These are phyloP conservation scores for Argyra leucocephala DNA, from an alignment of 2,888 invertebrate species.

Conservation along the genomic window DNA sequence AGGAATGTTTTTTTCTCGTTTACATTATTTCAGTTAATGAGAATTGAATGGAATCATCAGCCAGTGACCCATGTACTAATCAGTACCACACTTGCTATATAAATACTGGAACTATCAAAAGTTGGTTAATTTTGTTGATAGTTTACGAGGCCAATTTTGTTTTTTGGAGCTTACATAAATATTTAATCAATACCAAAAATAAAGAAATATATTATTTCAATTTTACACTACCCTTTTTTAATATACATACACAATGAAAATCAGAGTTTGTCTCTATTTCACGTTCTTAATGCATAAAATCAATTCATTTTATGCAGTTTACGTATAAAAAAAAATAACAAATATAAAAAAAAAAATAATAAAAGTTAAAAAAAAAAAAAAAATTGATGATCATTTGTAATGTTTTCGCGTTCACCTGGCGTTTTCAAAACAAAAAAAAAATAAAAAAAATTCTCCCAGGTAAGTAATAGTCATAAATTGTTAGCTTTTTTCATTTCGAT, in stretches of 20 bases:
- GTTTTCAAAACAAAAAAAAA: neutral
- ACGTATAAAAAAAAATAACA: neutral
- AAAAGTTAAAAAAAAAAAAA: neutral
- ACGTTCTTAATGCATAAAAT: neutral
- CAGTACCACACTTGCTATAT: too few relatives aligned
- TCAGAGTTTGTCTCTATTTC: neutral
- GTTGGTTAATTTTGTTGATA: too few relatives aligned
- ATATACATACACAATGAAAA: neutral
- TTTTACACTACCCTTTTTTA: neutral
- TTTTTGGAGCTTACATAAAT: too few relatives aligned
- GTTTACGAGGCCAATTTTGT: too few relatives aligned
- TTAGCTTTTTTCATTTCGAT: neutral
- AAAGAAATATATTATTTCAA: too few relatives aligned
- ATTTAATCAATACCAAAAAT: too few relatives aligned
- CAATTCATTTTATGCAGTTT: conserved; percentile 6
- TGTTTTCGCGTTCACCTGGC: conserved; percentile 6
- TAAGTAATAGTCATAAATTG: conserved; percentile 3
- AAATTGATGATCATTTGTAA: conserved; percentile 1
- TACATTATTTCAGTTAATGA: too few relatives aligned
- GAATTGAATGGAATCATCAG: too few relatives aligned
- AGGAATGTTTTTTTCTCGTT: too few relatives aligned
- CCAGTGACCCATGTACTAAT: too few relatives aligned
- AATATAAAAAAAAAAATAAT: neutral
- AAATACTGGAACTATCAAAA: too few relatives aligned
- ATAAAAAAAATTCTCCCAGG: neutral